Evolutionary conservation across 2,113 vertebrate species (phyloP), one percentile per base, ranked within the genome.

Genomic region (Orthonyx spaldingii): DNA sequence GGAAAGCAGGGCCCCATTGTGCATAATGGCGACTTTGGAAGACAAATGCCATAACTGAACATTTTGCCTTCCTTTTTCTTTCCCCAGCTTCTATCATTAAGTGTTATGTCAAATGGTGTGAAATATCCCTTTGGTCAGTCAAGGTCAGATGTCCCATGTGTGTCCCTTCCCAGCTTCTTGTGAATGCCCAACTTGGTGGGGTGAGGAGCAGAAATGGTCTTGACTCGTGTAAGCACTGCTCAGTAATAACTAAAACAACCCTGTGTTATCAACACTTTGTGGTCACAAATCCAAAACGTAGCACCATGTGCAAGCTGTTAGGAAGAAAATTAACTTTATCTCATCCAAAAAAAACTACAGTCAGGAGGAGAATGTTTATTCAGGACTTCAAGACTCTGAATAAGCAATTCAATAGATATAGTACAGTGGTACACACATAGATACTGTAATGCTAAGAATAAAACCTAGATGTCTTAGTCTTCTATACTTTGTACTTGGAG

Each of bases 1-100:
- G 32, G 9, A 60, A 65, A 28, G 22, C 30, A 66, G 69, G 26
- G 13, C 10, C 57, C 8, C 11, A 41, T 6, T 17, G 20, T 10
- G 11, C 0, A 1, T 10, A 64, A 8, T 0, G 0, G 9, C 46
- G 65, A 15, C 14, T 33, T 66, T 28, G 27, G 56, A 83, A 75
- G 13, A 75, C 4, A 74, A 78, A 50, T 24, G 3, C 9, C 15
- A 8, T 13, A 13, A 65, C 4, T 30, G 4, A 61, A 56, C 1
- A 8, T 27, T 7, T 11, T 0, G 0, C 11, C 55, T 30, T 39
- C 7, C 30, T 86, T 52, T 59, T 82, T 26, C 13, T 35, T 78
- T 16, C 20, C n/a, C 6, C 27, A 60, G 22, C 3, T 79, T 70
- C 37, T 39, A 9, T 21, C 44, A 11, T 23, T 56, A 8, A 64